These are phyloP conservation scores for Tinea semifulvella DNA, from an alignment of 2,888 invertebrate species.

Conservation along the genomic window DNA sequence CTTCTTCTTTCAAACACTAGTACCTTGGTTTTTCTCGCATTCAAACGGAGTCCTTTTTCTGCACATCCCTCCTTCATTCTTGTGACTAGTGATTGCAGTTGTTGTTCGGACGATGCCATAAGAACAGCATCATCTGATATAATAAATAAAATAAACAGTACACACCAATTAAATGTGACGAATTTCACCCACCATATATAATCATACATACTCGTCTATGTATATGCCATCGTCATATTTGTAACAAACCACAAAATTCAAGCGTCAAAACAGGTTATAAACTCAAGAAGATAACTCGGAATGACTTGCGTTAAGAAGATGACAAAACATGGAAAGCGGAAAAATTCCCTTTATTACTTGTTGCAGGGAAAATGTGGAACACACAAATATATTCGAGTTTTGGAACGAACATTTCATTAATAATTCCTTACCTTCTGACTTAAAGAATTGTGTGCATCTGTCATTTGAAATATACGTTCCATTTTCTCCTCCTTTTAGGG, in stretches of 20 bases:
- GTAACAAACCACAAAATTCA: conserved; percentile 4
- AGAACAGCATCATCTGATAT: too few relatives aligned
- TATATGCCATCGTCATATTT: not conserved
- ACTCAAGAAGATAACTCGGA: conserved; percentile 2
- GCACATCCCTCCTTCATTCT: too few relatives aligned
- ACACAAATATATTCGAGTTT: conserved; percentile 6
- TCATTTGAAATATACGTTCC: conserved; percentile 1
- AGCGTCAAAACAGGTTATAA: conserved; percentile 7
- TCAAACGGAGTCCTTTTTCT: too few relatives aligned
- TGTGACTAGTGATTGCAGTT: too few relatives aligned
- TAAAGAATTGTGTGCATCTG: conserved; percentile 12
- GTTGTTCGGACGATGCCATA: too few relatives aligned
- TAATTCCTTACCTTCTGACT: conserved; percentile 16
- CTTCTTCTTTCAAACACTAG: too few relatives aligned
- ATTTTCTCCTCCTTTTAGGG: not conserved
- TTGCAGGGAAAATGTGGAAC: conserved; percentile 9
- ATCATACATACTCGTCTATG: too few relatives aligned
- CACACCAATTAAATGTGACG: too few relatives aligned
- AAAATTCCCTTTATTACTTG: conserved; percentile 3
- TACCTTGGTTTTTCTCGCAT: too few relatives aligned
- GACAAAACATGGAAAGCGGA: not conserved
- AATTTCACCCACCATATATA: too few relatives aligned
- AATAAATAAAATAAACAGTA: too few relatives aligned
- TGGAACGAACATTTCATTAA: conserved; percentile 15
- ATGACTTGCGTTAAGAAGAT: conserved; percentile 5